phyloP scores from a whole-genome alignment of 2,113 vertebrate species.

The Carettochelys insculpta region DNA sequence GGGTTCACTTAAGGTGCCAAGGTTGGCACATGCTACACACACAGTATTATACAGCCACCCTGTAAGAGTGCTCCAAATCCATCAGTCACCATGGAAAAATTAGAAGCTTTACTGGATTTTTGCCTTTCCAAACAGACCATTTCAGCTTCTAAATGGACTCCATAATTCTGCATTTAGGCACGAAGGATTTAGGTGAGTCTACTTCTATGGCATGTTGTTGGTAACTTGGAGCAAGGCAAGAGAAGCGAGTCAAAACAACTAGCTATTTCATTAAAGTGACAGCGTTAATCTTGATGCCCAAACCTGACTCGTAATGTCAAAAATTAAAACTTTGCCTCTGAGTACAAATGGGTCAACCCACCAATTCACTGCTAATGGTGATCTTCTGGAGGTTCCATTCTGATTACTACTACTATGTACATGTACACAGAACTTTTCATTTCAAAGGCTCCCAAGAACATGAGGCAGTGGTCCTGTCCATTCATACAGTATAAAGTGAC shows the following conservation, averaged over 20 bases:
- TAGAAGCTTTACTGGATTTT: slow-evolving; percentile 71
- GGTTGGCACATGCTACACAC: slow-evolving; percentile 54
- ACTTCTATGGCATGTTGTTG: slow-evolving; percentile 49
- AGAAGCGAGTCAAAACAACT: slow-evolving; percentile 71
- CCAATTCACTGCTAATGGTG: slow-evolving; percentile 30
- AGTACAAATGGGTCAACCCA: slow-evolving; percentile 24
- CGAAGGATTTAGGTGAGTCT: slow-evolving; percentile 42
- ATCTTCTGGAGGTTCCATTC: background rate
- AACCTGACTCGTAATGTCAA: slow-evolving; percentile 65
- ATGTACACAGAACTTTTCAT: background rate
- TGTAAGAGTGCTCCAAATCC: slow-evolving; percentile 67
- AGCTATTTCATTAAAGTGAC: slow-evolving; percentile 62
- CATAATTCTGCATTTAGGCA: slow-evolving; percentile 56
- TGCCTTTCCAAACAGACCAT: slow-evolving; percentile 73
- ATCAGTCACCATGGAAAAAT: slow-evolving; percentile 75
- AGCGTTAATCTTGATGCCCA: slow-evolving; percentile 66
- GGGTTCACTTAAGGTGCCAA: slow-evolving; percentile 51
- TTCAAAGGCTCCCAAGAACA: background rate
- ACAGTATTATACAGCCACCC: slow-evolving; percentile 64
- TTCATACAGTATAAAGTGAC: background rate
- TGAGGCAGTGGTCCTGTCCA: background rate
- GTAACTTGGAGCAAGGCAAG: slow-evolving; percentile 61
- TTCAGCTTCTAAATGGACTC: slow-evolving; percentile 69
- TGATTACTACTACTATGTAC: background rate
- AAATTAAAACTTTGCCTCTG: slow-evolving; percentile 51